Evolutionary conservation across 2,888 invertebrate species (phyloP).

Genomic region (Agrilus cyanescens): DNA sequence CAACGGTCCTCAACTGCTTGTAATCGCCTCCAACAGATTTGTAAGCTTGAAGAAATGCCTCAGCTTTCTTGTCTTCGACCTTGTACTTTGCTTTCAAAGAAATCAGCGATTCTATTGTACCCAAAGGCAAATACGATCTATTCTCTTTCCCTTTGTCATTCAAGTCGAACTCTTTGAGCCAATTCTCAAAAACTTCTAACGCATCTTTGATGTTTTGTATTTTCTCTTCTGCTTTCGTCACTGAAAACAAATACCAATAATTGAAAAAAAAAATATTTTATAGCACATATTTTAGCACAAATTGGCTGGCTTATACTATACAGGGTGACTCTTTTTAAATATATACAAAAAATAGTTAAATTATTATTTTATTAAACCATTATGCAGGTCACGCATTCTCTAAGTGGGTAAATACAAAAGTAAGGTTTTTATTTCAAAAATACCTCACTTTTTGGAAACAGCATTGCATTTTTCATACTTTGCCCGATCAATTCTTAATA

Average conservation of each 20-base stretch:
- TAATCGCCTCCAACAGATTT: constrained; percentile 53
- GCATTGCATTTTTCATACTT: too few relatives aligned
- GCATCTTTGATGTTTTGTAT: constrained; percentile 63
- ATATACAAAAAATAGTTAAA: too few relatives aligned
- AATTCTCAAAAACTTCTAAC: constrained; percentile 56
- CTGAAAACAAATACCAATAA: constrained; percentile 26
- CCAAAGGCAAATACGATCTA: constrained; percentile 53
- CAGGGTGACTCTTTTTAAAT: too few relatives aligned
- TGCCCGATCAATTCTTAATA: too few relatives aligned
- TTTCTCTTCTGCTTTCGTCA: constrained; percentile 66
- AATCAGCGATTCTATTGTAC: constrained; percentile 43
- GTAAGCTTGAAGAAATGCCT: constrained; percentile 52
- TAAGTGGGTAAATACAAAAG: too few relatives aligned
- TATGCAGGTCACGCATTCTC: too few relatives aligned
- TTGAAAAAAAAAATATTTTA: constrained; percentile 1
- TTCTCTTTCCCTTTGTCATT: constrained; percentile 56
- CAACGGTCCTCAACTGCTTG: constrained; percentile 57
- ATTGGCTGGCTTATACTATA: too few relatives aligned
- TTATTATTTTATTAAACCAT: too few relatives aligned
- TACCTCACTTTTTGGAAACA: too few relatives aligned
- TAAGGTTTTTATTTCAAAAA: too few relatives aligned
- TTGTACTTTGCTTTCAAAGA: constrained; percentile 42
- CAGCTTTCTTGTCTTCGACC: constrained; percentile 36
- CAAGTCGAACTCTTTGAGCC: constrained; percentile 60
- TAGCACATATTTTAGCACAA: neutral